Evolutionary conservation across 1,140 invertebrate species (phyloP).

Genomic region (Hylyphantes graminicola): DNA sequence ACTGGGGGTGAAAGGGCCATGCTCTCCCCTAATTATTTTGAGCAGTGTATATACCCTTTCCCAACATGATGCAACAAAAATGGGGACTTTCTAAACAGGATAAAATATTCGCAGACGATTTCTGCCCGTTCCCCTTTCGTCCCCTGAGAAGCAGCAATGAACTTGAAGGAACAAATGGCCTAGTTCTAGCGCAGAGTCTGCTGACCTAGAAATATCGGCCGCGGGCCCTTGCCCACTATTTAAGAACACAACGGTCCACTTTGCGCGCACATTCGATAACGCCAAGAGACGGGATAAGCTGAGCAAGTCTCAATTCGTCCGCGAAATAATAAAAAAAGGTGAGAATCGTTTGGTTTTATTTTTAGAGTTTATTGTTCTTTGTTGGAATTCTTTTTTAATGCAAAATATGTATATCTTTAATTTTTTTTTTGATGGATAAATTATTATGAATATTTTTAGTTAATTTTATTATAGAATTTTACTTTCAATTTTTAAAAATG

Average conservation of each 20-base stretch:
- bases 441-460: too few species aligned
- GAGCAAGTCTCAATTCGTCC: not conserved
- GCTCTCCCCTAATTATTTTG: too few species aligned
- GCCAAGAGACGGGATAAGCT: constrained; percentile 12
- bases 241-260: constrained; percentile 44
- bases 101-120: not conserved
- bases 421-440: too few species aligned
- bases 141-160: constrained; percentile 42
- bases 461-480: too few species aligned
- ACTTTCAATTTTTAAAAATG: too few species aligned
- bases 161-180: constrained; percentile 47
- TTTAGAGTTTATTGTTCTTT: not conserved
- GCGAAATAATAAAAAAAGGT: not conserved
- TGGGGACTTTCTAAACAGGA: not conserved
- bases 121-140: not conserved
- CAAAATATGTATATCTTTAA: not conserved
- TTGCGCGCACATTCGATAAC: constrained; percentile 29
- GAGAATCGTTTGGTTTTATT: not conserved
- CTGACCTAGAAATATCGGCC: constrained; percentile 50
- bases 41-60: too few species aligned
- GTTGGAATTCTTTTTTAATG: not conserved
- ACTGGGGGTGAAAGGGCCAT: too few species aligned
- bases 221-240: constrained; percentile 40
- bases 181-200: constrained; percentile 48
- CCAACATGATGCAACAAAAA: too few species aligned